These are phyloP conservation scores for Taphrorychus bicolor DNA, from an alignment of 2,888 invertebrate genomes.

Conservation along the genomic window DNA sequence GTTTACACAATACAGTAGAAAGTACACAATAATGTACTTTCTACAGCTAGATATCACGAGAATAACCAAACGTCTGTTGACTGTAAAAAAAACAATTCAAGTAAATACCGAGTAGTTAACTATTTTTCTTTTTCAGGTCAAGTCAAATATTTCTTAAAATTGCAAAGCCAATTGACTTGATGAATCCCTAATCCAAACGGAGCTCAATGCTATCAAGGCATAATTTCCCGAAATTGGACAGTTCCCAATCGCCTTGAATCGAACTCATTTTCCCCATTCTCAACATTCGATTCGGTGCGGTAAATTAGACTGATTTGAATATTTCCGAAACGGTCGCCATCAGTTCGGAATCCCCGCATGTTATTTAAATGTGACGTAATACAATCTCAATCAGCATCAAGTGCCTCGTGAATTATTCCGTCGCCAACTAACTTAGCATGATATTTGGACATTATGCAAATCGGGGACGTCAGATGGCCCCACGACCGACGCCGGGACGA, in stretches of 20 bases:
- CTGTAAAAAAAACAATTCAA: no score
- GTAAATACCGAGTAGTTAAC: no score
- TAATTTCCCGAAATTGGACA: neutral
- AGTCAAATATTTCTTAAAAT: no score
- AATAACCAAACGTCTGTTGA: no score
- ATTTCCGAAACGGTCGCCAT: constrained; percentile 29
- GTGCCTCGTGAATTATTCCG: constrained; percentile 52
- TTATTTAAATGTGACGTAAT: constrained; percentile 54
- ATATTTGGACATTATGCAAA: constrained; percentile 57
- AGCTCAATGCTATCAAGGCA: no score
- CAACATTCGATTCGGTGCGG: constrained; percentile 8
- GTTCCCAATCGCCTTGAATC: neutral
- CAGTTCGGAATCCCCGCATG: constrained; percentile 36
- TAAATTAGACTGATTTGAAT: constrained; percentile 32
- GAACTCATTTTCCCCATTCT: constrained; percentile 2
- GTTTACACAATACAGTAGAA: no score
- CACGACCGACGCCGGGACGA: constrained; percentile 43
- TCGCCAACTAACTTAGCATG: constrained; percentile 51
- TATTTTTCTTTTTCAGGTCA: no score
- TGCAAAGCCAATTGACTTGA: no score
- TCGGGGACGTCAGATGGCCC: constrained; percentile 52
- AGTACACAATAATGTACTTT: no score
- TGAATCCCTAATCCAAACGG: no score
- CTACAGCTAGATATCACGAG: no score
- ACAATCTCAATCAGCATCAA: constrained; percentile 56